Conservation (phyloP, 2,113 vertebrate genomes). For the Chionis minor region DNA sequence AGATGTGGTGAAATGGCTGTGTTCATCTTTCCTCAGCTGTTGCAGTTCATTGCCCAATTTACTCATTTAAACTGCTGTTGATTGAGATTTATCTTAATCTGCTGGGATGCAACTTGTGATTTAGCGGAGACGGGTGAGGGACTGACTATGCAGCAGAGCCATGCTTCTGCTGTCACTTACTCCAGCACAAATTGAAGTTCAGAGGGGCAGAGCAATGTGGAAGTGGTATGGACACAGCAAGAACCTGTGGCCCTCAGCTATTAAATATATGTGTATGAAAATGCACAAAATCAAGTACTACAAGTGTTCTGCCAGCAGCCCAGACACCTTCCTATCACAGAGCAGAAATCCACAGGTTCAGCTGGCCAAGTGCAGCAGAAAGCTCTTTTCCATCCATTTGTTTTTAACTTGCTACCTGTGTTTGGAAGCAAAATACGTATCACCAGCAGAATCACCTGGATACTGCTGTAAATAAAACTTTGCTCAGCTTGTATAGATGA, state of each 20-base stretch:
- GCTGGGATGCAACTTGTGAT: neutral
- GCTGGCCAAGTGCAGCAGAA: neutral
- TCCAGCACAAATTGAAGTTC: neutral
- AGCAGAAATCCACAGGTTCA: neutral
- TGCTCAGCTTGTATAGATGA: neutral
- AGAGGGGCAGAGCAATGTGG: neutral
- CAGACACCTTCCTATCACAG: neutral
- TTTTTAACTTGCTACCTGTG: neutral
- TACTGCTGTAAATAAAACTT: neutral
- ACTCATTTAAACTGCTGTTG: neutral
- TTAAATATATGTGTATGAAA: neutral
- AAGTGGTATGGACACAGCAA: neutral
- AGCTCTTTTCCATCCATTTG: neutral
- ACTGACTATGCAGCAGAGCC: neutral
- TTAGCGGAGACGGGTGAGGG: neutral
- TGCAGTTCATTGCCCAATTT: neutral
- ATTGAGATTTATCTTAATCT: constrained; percentile 14
- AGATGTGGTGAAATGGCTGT: neutral
- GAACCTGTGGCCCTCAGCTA: neutral
- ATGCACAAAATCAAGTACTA: neutral
- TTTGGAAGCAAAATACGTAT: neutral
- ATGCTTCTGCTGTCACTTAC: neutral
- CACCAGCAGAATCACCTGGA: neutral
- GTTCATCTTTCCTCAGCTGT: neutral
- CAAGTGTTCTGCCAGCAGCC: neutral